Evolutionary conservation across 2,797 vertebrate genomes (phyloP), one percentile per base, ranked within the genome.

Genomic region (Dendrocincla fuliginosa): DNA sequence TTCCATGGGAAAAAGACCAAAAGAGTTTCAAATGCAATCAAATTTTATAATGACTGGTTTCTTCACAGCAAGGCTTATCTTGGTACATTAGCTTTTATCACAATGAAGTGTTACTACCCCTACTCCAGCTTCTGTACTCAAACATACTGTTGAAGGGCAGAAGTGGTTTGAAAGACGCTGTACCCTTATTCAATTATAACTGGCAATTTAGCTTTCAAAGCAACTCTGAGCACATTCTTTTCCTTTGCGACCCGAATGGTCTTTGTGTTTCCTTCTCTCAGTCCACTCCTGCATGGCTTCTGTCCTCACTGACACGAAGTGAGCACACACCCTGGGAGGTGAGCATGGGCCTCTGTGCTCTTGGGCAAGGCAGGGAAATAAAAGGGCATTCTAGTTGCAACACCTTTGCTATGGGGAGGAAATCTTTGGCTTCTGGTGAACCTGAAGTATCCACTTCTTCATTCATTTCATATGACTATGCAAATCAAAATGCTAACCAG

Each of bases 151-250:
- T 83, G 49, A 69, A 77, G 42, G n/a, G n/a, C 71, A 89, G 75
- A 64, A 64, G 73, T 47, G 11, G 18, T 53, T 53, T 85, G 65
- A 89, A 97, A 91, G 92, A 37, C n/a, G 57, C 23, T 5, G 15
- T 37, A 65, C 13, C 63, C 75, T 91, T 23, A 65, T 18, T 77
- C 47, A 64, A 46, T 47, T 57, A 76, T 47, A 63, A 67, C 67
- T 60, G 73, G 50, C 52, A 91, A 37, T 76, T 90, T 67, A 88
- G 83, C 70, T 90, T 84, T 74, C 89, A 94, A 80, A 87, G 60
- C 5, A 2, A n/a, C 30, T 86, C 44, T 37, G 60, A 89, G 65
- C 53, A 82, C 47, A 73, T 83, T 85, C 50, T 88, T 81, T 65
- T 76, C 19, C 47, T 87, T 41, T 24, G 90, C 79, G 42, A 68